Percentiles rank a stretch among this genome's conserved stretches.
phyloP scores from a whole-genome alignment of 1,140 invertebrate species.

The Zaprionus taronus region DNA sequence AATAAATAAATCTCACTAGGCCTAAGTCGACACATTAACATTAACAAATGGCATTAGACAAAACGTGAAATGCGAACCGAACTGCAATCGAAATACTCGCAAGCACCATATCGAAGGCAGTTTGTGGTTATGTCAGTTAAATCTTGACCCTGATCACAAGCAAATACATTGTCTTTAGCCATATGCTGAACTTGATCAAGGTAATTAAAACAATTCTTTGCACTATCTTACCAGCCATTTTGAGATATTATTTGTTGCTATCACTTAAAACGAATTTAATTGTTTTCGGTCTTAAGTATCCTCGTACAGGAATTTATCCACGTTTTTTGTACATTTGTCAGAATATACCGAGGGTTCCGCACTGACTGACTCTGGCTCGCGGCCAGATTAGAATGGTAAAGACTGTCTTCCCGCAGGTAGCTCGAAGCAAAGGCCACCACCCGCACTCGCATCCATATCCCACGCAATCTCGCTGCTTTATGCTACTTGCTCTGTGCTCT shows the following conservation, averaged over 20 bases:
- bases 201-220: neutral
- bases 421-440: slow-evolving; percentile 26
- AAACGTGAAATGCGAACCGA: slow-evolving; percentile 49
- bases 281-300: neutral
- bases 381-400: slow-evolving; percentile 64
- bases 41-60: neutral
- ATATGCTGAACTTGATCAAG: slow-evolving; percentile 42
- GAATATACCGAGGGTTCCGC: slow-evolving; percentile 5
- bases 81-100: slow-evolving; percentile 20
- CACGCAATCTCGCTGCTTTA: slow-evolving; percentile 51
- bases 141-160: slow-evolving; percentile 65
- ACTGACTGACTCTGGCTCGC: slow-evolving; percentile 27
- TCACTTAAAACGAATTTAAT: neutral
- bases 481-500: slow-evolving; percentile 39
- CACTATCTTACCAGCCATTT: slow-evolving; percentile 57
- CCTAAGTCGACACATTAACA: neutral
- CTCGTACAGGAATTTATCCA: neutral
- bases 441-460: slow-evolving; percentile 43
- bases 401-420: slow-evolving; percentile 23
- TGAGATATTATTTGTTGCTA: neutral
- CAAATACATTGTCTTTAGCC: slow-evolving; percentile 12
- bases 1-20: neutral
- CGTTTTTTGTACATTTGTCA: neutral
- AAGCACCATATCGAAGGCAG: slow-evolving; percentile 37
- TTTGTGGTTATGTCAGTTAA: slow-evolving; percentile 59